Conservation (phyloP, 2,113 vertebrate species). For the Caracal caracal region DNA sequence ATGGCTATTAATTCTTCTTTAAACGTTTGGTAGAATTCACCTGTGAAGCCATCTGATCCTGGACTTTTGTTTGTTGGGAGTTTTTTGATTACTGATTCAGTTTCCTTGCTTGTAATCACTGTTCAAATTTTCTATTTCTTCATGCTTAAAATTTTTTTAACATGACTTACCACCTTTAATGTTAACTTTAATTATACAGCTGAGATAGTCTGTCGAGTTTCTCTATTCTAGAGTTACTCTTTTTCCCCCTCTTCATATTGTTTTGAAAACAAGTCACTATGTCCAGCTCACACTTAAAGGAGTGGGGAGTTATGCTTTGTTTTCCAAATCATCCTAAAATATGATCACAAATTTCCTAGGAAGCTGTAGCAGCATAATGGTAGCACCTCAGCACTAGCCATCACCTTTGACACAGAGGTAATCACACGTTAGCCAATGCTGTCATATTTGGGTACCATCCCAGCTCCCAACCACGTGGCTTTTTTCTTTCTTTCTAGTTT, state of each 20-base stretch:
- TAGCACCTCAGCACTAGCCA: not conserved
- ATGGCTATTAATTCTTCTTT: not conserved
- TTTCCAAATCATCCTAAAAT: not conserved
- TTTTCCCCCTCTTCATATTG: not conserved
- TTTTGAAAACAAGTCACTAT: not conserved
- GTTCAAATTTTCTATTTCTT: not conserved
- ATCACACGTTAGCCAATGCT: not conserved
- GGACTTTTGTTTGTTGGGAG: not conserved
- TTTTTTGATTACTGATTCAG: not conserved
- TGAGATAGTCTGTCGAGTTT: not conserved
- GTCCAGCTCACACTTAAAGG: not conserved
- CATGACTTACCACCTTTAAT: not conserved
- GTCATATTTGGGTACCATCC: not conserved
- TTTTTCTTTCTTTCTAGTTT: too few species aligned
- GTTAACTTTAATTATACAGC: not conserved
- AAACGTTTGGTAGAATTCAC: not conserved
- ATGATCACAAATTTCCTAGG: slow-evolving; percentile 6
- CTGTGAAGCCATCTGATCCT: not conserved
- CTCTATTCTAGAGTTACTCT: not conserved
- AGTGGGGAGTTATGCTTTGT: not conserved
- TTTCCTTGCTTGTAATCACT: not conserved
- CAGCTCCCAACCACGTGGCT: not conserved
- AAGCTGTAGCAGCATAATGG: not conserved
- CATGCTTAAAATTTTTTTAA: not conserved
- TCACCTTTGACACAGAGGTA: slow-evolving; percentile 17